Evolutionary conservation across 2,797 vertebrate species (phyloP).

Genomic region (Zalophus californianus): DNA sequence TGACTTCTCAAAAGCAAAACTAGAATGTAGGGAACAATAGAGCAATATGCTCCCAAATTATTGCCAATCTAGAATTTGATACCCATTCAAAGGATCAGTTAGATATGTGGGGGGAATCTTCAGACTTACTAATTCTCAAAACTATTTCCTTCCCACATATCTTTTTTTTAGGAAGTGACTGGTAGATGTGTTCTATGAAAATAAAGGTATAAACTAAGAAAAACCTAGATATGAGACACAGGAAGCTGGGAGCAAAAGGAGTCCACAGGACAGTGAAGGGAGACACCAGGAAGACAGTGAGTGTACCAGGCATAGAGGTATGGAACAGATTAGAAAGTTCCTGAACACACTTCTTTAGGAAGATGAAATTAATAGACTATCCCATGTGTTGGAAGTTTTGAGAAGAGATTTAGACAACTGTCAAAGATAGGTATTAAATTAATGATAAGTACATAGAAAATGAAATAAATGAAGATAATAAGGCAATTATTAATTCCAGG

Average conservation of each 20-base stretch:
- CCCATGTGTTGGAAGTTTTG: not conserved
- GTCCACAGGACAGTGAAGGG: not conserved
- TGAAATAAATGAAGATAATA: not conserved
- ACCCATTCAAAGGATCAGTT: not conserved
- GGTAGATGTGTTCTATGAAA: not conserved
- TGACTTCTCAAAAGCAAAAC: not conserved
- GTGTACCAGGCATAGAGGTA: not conserved
- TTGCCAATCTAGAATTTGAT: not conserved
- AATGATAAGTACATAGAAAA: constrained; percentile 23
- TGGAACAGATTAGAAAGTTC: not conserved
- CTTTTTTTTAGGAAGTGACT: not conserved
- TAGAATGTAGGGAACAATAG: not conserved
- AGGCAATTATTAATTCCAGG: constrained; percentile 36
- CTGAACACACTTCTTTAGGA: not conserved
- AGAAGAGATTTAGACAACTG: not conserved
- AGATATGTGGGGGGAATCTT: not conserved
- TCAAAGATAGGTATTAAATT: not conserved
- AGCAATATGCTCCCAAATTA: not conserved
- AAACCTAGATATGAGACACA: not conserved
- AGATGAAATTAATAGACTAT: not conserved
- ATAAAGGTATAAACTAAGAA: not conserved
- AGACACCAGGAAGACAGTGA: not conserved
- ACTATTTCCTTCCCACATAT: constrained; percentile 5
- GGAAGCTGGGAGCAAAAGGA: not conserved
- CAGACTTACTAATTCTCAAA: not conserved